Conservation (phyloP, 2,888 invertebrate species). For the Minunthozetes semirufus region DNA sequence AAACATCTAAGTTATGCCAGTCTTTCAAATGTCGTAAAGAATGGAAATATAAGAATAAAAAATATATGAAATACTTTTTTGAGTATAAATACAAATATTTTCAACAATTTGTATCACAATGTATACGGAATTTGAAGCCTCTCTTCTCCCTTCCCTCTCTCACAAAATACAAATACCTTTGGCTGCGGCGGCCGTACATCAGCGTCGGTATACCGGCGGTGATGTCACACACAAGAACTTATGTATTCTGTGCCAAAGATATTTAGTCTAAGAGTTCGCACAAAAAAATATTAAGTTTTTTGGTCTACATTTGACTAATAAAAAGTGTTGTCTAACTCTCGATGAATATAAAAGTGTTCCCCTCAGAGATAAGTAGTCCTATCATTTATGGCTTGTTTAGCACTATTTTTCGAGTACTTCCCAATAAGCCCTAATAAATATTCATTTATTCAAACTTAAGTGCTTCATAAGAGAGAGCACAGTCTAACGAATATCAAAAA, state of each 20-base stretch:
- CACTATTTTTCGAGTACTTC: constrained; percentile 26
- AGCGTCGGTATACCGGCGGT: too few species aligned
- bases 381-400: constrained; percentile 31
- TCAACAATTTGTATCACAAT: background rate
- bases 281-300: constrained; percentile 18
- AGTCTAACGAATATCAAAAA: background rate
- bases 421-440: constrained; percentile 30
- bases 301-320: constrained; percentile 18
- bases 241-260: background rate
- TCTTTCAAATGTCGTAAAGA: background rate
- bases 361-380: constrained; percentile 28
- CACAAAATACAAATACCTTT: background rate
- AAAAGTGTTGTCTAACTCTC: constrained; percentile 23
- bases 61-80: constrained; percentile 3
- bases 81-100: constrained; percentile 18
- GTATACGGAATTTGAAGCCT: background rate
- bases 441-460: constrained; percentile 32
- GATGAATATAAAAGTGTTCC: constrained; percentile 27
- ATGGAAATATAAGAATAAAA: background rate
- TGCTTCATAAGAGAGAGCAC: constrained; percentile 11
- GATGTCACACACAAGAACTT: constrained; percentile 7
- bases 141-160: too few species aligned
- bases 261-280: background rate
- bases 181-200: too few species aligned
- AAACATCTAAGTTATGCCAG: constrained; percentile 25